These are phyloP conservation scores for Sinelater perroti DNA, from an alignment of 2,888 invertebrate genomes.

Conservation along the genomic window DNA sequence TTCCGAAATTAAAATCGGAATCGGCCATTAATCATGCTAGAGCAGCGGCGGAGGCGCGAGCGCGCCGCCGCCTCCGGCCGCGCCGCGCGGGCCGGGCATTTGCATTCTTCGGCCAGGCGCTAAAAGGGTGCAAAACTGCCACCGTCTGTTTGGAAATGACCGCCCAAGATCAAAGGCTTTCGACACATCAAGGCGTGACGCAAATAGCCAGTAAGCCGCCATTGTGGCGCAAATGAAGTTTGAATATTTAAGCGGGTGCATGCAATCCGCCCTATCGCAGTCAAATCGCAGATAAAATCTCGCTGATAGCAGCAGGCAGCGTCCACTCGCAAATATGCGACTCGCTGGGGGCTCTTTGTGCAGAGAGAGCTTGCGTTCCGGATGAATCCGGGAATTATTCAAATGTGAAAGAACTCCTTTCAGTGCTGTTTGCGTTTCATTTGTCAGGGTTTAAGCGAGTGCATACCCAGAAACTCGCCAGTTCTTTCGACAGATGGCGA, in stretches of 20 bases:
- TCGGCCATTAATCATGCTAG: constrained; percentile 18
- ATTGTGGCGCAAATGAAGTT: constrained; percentile 41
- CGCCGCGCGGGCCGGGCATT: no score
- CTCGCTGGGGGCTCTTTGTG: neutral
- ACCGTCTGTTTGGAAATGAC: constrained; percentile 40
- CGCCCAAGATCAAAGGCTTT: constrained; percentile 39
- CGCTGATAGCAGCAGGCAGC: constrained; percentile 12
- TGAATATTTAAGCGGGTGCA: constrained; percentile 37
- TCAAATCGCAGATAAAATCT: constrained; percentile 39
- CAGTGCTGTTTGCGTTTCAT: constrained; percentile 38
- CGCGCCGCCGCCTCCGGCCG: no score
- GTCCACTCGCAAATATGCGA: constrained; percentile 20
- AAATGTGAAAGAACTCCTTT: constrained; percentile 27
- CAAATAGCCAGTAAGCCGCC: constrained; percentile 38
- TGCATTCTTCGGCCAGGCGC: constrained; percentile 33
- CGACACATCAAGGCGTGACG: constrained; percentile 39
- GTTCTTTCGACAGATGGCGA: no score
- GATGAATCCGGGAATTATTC: constrained; percentile 7
- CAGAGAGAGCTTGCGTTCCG: constrained; percentile 27
- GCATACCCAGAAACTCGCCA: no score
- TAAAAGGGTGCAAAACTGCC: constrained; percentile 37
- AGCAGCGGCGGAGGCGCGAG: no score
- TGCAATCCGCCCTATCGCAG: constrained; percentile 35
- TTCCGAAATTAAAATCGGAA: constrained; percentile 23
- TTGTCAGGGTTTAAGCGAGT: constrained; percentile 26